Evolutionary conservation across 2,888 invertebrate species (phyloP).

Genomic region (Callyntrura guangdongensis): DNA sequence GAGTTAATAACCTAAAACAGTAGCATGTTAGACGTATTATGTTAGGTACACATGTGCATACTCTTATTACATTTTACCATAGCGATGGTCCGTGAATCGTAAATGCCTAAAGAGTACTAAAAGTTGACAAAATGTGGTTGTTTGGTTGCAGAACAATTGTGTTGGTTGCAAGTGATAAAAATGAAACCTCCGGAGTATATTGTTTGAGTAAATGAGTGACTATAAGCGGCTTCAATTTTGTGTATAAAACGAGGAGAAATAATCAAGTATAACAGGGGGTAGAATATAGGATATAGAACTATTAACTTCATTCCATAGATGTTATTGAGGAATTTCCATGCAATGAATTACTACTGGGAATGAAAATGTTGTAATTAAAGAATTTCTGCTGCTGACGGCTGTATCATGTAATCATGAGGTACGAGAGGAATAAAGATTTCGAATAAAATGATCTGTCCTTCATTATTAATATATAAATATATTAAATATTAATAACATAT

Average conservation of each 20-base stretch:
- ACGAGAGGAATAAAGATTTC: slow-evolving; percentile 42
- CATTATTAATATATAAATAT: neutral
- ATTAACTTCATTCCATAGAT: slow-evolving; percentile 1
- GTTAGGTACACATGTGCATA: neutral
- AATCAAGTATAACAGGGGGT: slow-evolving; percentile 1
- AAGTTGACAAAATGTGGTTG: neutral
- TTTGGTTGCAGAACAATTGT: neutral
- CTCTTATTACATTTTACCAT: slow-evolving; percentile 42
- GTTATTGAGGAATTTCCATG: slow-evolving; percentile 20
- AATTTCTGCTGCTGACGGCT: neutral
- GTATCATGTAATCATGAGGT: neutral
- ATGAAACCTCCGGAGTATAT: neutral
- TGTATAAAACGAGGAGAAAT: neutral
- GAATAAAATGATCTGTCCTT: slow-evolving; percentile 46
- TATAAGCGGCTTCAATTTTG: slow-evolving; percentile 12
- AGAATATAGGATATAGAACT: neutral
- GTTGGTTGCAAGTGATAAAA: neutral
- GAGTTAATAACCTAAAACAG: neutral
- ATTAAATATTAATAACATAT: neutral
- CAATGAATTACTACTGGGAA: slow-evolving; percentile 43
- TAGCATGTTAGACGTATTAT: slow-evolving; percentile 1
- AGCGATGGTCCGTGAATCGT: slow-evolving; percentile 75
- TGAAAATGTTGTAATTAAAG: slow-evolving; percentile 8
- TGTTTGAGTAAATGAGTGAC: slow-evolving; percentile 21
- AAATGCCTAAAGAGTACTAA: slow-evolving; percentile 68